phyloP scores from a whole-genome alignment of 2,888 invertebrate genomes.

The Labia minor region DNA sequence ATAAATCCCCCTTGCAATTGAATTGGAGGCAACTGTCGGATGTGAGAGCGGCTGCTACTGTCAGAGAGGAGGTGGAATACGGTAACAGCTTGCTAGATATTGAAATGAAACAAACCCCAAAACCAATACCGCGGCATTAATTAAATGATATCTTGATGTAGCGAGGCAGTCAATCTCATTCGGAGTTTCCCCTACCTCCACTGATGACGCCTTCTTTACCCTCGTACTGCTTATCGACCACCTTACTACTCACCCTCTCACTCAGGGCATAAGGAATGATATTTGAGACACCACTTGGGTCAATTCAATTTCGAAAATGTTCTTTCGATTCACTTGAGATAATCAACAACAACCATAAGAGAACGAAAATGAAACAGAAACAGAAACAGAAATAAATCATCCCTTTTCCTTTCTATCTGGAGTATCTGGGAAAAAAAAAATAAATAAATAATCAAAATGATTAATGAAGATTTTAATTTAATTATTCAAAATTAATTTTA shows the following conservation, averaged over 20 bases:
- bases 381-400: too few species aligned
- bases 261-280: neutral
- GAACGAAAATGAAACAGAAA: too few species aligned
- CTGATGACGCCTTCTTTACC: neutral
- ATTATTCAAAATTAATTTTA: too few species aligned
- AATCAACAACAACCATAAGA: neutral
- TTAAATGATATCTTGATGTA: constrained; percentile 13
- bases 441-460: too few species aligned
- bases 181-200: too few species aligned
- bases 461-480: too few species aligned
- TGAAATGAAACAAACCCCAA: constrained; percentile 13
- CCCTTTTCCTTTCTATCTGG: too few species aligned
- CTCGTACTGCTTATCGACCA: too few species aligned
- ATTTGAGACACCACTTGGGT: neutral
- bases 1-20: neutral
- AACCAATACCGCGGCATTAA: constrained; percentile 13
- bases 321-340: constrained; percentile 13
- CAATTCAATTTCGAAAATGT: constrained; percentile 1
- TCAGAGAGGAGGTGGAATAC: neutral
- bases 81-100: neutral
- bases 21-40: neutral
- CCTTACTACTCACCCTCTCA: too few species aligned
- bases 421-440: too few species aligned
- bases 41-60: neutral
- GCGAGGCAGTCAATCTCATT: neutral